phyloP scores from a whole-genome alignment of 1,140 invertebrate species.

The Trichonephila inaurata region DNA sequence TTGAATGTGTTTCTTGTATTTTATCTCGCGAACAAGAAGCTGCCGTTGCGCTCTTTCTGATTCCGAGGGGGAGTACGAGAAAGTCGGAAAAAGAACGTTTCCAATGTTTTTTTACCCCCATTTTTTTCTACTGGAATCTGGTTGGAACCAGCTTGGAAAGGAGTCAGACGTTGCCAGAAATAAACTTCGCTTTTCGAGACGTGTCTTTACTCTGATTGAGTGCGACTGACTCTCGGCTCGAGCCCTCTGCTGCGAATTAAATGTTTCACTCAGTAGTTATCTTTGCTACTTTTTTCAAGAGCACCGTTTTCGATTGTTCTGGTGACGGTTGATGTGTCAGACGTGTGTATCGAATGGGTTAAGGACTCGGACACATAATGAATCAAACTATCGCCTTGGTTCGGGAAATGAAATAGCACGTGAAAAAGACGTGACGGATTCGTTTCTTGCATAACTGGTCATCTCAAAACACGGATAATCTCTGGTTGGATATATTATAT shows the following conservation, averaged over 20 bases:
- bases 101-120: conserved; percentile 5
- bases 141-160: not conserved
- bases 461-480: too few relatives aligned
- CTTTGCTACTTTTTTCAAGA: not conserved
- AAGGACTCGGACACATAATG: too few relatives aligned
- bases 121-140: not conserved
- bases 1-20: not conserved
- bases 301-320: too few relatives aligned
- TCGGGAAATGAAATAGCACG: too few relatives aligned
- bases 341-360: too few relatives aligned
- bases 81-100: not conserved
- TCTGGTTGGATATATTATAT: too few relatives aligned
- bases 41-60: not conserved
- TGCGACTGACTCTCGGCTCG: not conserved
- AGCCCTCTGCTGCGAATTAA: not conserved
- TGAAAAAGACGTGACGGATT: too few relatives aligned
- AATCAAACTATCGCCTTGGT: too few relatives aligned
- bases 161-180: conserved; percentile 12
- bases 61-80: not conserved
- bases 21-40: not conserved
- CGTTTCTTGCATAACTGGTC: too few relatives aligned
- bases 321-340: too few relatives aligned
- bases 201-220: not conserved
- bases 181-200: not conserved
- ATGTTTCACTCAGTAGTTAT: not conserved